A percentile compares a stretch with the other conserved stretches of the same genome.
phyloP scores from a whole-genome alignment of 2,888 invertebrate species.

The Parnassius orleans region DNA sequence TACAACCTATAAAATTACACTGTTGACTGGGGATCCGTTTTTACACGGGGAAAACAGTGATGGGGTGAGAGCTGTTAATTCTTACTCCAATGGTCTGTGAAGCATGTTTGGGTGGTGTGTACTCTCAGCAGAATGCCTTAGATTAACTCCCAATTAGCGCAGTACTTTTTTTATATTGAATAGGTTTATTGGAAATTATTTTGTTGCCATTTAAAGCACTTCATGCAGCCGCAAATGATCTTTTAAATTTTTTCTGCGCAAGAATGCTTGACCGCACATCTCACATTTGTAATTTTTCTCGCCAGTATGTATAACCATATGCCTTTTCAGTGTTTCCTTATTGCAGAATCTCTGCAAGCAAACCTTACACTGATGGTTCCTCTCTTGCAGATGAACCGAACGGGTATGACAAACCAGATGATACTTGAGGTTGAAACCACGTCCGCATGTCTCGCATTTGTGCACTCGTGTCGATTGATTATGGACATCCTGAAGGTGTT shows the following conservation, averaged over 20 bases:
- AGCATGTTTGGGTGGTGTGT: too few relatives aligned
- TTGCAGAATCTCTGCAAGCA: slow-evolving; percentile 78
- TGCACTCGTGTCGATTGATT: slow-evolving; percentile 71
- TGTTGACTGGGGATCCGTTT: too few relatives aligned
- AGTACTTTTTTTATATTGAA: too few relatives aligned
- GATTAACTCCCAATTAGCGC: too few relatives aligned
- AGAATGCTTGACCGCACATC: slow-evolving; percentile 74
- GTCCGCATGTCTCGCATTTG: slow-evolving; percentile 69
- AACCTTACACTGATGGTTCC: slow-evolving; percentile 76
- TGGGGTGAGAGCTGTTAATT: too few relatives aligned
- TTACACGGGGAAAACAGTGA: too few relatives aligned
- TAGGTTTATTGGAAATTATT: neutral
- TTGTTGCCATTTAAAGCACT: slow-evolving; percentile 38
- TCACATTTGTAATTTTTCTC: slow-evolving; percentile 80
- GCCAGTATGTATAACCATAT: slow-evolving; percentile 80
- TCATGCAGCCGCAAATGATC: slow-evolving; percentile 70
- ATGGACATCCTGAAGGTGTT: slow-evolving; percentile 72
- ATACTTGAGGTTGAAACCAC: slow-evolving; percentile 69
- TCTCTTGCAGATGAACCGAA: slow-evolving; percentile 71
- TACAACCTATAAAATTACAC: too few relatives aligned
- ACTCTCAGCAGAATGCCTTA: too few relatives aligned
- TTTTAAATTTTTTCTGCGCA: slow-evolving; percentile 69
- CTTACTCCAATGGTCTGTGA: too few relatives aligned
- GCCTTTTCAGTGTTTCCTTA: slow-evolving; percentile 78
- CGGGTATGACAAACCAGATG: slow-evolving; percentile 69